Conservation (phyloP, 2,113 vertebrate species). For the Gymnobelideus leadbeateri region DNA sequence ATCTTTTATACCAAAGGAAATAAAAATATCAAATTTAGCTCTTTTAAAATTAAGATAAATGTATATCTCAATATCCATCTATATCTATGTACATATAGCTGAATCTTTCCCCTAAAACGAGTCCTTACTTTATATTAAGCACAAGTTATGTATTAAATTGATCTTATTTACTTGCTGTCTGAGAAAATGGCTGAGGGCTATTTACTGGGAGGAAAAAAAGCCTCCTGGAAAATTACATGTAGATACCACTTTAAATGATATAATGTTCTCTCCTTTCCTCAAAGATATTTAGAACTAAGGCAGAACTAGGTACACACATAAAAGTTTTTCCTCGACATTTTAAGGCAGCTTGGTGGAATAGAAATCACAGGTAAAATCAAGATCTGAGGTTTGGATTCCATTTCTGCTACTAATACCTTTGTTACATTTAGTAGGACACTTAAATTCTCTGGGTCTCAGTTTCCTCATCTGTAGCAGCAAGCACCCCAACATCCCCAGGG, state of each 20-base stretch:
- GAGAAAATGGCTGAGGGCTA: conserved; percentile 56
- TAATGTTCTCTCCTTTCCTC: conserved; percentile 36
- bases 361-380: conserved; percentile 19
- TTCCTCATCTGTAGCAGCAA: conserved; percentile 12
- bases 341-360: not conserved
- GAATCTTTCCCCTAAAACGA: not conserved
- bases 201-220: conserved; percentile 35
- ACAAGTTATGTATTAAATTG: conserved; percentile 40
- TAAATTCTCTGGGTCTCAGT: not conserved
- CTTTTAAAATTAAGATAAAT: not conserved
- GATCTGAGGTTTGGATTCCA: conserved; percentile 10
- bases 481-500: too few relatives aligned
- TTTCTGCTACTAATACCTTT: not conserved
- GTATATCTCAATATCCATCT: not conserved
- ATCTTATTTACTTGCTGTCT: conserved; percentile 52
- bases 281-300: conserved; percentile 49
- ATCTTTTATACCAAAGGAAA: not conserved
- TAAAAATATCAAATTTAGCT: not conserved
- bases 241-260: conserved; percentile 56
- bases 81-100: not conserved
- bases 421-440: not conserved
- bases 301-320: conserved; percentile 22
- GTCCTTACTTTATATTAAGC: conserved; percentile 44
- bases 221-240: conserved; percentile 63
- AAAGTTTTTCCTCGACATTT: not conserved